Evolutionary conservation across 2,113 vertebrate genomes (phyloP).

Genomic region (Procapra przewalskii): DNA sequence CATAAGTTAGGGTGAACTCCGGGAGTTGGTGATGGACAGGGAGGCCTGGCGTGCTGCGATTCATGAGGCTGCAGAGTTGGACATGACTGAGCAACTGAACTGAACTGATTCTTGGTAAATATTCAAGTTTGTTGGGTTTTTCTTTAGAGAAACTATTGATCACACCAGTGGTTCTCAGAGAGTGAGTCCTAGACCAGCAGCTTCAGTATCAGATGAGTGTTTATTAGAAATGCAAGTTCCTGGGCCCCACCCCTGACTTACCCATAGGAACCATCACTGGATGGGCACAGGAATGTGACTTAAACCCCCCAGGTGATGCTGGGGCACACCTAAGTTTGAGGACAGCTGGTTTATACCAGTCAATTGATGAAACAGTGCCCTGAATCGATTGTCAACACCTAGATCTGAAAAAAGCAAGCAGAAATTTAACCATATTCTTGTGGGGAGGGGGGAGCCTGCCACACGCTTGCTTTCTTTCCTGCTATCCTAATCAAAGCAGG

Average conservation of each 20-base stretch:
- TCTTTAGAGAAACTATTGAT: background rate
- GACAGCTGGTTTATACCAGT: background rate
- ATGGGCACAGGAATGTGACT: background rate
- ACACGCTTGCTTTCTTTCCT: background rate
- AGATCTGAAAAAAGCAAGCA: background rate
- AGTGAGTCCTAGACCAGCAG: background rate
- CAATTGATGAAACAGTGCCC: too few relatives aligned
- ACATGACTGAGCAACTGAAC: too few relatives aligned
- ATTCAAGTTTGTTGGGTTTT: background rate
- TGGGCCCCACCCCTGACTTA: background rate
- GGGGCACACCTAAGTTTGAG: background rate
- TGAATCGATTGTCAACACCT: background rate
- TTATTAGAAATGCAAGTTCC: background rate
- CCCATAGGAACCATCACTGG: background rate
- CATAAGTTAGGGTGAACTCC: too few relatives aligned
- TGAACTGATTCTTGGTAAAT: background rate
- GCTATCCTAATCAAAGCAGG: too few relatives aligned
- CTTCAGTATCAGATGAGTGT: too few relatives aligned
- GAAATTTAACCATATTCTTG: background rate
- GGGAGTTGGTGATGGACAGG: too few relatives aligned
- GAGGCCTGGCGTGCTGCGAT: too few relatives aligned
- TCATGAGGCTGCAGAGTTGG: too few relatives aligned
- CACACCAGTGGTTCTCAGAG: background rate
- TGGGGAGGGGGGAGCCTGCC: accelerated
- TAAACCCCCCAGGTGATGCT: background rate